These are phyloP conservation scores for Hippasteria phrygiana DNA, from an alignment of 53 echinoderm and acorn worm species.

Conservation along the genomic window DNA sequence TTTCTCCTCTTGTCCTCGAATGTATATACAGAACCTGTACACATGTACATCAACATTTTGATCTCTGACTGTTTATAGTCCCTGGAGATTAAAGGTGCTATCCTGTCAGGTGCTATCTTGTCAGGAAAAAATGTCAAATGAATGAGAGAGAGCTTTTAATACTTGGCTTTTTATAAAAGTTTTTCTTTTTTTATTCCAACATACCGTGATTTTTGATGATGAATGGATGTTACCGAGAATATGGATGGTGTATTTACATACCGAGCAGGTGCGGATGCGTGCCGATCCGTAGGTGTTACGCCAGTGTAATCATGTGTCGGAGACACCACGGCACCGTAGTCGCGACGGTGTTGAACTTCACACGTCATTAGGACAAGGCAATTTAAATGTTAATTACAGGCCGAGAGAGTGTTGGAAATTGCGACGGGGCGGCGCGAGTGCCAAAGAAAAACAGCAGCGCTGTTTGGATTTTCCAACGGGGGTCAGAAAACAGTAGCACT, in stretches of 20 bases:
- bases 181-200: too few species aligned
- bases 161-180: too few species aligned
- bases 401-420: neutral
- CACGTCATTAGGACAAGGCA: neutral
- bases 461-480: neutral
- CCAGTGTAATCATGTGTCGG: neutral
- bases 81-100: too few species aligned
- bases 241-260: too few species aligned
- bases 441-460: neutral
- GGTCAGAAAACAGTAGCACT: neutral
- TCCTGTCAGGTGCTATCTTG: too few species aligned
- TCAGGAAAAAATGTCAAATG: too few species aligned
- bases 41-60: too few species aligned
- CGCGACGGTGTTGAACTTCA: neutral
- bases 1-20: too few species aligned
- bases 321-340: neutral
- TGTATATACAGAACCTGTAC: too few species aligned
- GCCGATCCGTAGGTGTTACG: neutral
- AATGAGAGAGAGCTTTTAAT: too few species aligned
- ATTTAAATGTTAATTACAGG: conserved; percentile 18
- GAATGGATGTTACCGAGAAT: too few species aligned
- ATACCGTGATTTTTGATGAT: neutral
- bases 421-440: neutral
- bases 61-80: too few species aligned
- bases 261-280: neutral